Evolutionary conservation across 2,797 vertebrate genomes (phyloP).

Genomic region (Cephalopachus bancanus): DNA sequence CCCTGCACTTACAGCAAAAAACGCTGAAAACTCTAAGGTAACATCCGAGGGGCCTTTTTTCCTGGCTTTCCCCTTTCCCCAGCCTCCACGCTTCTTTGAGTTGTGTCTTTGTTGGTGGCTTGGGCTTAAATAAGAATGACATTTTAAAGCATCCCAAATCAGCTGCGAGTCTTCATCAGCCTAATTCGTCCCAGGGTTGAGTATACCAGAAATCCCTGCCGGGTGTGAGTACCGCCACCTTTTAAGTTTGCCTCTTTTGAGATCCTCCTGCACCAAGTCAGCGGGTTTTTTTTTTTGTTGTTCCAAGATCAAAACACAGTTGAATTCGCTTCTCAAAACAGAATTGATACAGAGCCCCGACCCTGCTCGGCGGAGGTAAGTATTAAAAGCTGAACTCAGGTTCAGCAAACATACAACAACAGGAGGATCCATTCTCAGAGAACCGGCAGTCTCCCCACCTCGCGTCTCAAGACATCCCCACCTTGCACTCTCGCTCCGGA

Average conservation of each 20-base stretch:
- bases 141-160: background rate
- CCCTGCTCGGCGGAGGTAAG: background rate
- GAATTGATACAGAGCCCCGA: background rate
- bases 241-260: background rate
- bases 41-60: background rate
- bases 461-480: fast-evolving
- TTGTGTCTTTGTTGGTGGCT: background rate
- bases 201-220: background rate
- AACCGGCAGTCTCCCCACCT: background rate
- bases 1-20: background rate
- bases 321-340: slow-evolving; percentile 53
- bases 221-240: background rate
- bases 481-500: background rate
- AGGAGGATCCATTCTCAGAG: background rate
- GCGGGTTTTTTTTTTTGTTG: background rate
- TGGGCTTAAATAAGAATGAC: slow-evolving; percentile 1
- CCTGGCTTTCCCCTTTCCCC: background rate
- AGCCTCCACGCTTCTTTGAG: background rate
- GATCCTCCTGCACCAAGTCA: background rate
- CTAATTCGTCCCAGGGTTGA: background rate
- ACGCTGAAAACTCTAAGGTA: background rate
- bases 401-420: background rate
- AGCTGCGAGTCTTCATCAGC: background rate
- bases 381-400: slow-evolving; percentile 16
- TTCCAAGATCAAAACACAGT: slow-evolving; percentile 50